A percentile compares a stretch with the other conserved stretches of the same genome.
phyloP scores from a whole-genome alignment of 2,797 vertebrate genomes.

The Acrossocheilus wenchowensis region DNA sequence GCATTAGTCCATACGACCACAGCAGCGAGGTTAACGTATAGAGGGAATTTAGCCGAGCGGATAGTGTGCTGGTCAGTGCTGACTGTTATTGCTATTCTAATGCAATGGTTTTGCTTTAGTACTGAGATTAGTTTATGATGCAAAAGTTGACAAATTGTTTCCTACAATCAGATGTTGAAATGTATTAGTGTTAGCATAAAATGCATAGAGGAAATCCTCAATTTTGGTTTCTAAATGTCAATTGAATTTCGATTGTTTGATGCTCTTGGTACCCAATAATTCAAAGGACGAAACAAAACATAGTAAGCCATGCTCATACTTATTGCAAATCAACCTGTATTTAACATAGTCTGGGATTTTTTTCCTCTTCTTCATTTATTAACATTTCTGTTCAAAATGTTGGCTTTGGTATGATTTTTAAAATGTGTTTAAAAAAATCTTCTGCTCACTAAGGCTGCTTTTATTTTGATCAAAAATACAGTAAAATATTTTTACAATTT shows the following conservation, averaged over 20 bases:
- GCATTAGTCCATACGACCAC: conserved; percentile 61
- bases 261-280: background rate
- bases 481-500: too few species aligned
- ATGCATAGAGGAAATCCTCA: background rate
- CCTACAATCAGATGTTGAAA: background rate
- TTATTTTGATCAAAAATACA: too few species aligned
- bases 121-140: background rate
- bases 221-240: too few species aligned
- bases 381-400: background rate
- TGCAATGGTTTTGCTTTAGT: background rate
- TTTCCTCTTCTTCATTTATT: background rate
- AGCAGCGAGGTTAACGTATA: conserved; percentile 20
- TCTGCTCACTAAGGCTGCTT: background rate
- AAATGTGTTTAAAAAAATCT: background rate
- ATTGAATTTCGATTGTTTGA: background rate
- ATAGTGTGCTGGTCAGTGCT: background rate
- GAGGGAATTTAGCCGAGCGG: background rate
- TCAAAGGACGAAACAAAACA: background rate
- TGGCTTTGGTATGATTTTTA: background rate
- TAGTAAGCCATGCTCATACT: background rate
- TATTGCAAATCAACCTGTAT: background rate
- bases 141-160: background rate
- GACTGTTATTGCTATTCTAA: background rate
- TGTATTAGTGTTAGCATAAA: background rate
- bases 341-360: background rate